A percentile compares a stretch with the other conserved stretches of the same genome.
These are phyloP conservation scores for Chymomyza amoena DNA, from an alignment of 2,888 invertebrate genomes.

Conservation along the genomic window DNA sequence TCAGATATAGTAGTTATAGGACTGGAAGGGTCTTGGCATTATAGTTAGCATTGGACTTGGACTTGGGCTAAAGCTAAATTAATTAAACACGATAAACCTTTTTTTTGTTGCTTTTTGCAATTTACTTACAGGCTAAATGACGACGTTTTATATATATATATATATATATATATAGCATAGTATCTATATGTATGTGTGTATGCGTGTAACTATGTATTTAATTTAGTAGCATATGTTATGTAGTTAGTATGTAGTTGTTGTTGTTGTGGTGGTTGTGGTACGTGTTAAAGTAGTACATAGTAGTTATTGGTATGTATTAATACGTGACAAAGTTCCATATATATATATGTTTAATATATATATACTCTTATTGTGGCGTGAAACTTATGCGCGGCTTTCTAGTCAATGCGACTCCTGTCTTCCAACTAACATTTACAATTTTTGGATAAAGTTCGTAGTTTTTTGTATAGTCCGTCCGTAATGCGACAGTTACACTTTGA, in stretches of 20 bases:
- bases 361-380: neutral
- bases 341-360: neutral
- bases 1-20: neutral
- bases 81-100: slow-evolving; percentile 34
- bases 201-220: neutral
- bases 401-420: neutral
- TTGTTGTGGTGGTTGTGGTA: slow-evolving; percentile 18
- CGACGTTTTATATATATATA: neutral
- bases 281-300: slow-evolving; percentile 44
- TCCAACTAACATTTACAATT: slow-evolving; percentile 46
- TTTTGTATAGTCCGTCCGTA: slow-evolving; percentile 31
- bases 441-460: slow-evolving; percentile 60
- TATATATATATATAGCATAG: neutral
- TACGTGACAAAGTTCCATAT: slow-evolving; percentile 32
- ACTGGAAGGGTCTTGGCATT: neutral
- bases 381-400: slow-evolving; percentile 25
- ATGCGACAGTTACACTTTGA: too few species aligned
- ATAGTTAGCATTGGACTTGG: neutral
- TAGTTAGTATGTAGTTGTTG: slow-evolving; percentile 9
- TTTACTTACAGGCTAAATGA: slow-evolving; percentile 48
- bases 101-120: slow-evolving; percentile 1
- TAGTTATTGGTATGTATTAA: slow-evolving; percentile 60
- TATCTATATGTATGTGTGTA: neutral
- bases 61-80: slow-evolving; percentile 16
- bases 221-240: neutral